phyloP scores from a whole-genome alignment of 2,888 invertebrate species.

The Piscicola geometra region DNA sequence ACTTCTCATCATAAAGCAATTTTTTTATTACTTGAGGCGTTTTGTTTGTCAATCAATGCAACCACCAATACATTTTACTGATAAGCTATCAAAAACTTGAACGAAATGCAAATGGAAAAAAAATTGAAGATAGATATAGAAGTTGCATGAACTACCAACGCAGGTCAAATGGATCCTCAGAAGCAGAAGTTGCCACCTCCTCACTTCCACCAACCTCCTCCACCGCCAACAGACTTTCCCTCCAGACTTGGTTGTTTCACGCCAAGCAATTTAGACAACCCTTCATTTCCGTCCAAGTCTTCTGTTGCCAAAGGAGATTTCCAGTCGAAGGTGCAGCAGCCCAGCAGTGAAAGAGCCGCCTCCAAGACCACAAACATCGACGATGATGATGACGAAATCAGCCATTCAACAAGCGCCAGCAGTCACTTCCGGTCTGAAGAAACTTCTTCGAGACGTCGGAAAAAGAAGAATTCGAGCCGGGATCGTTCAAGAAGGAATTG shows the following conservation, averaged over 20 bases:
- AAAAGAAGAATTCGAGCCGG: slow-evolving; percentile 6
- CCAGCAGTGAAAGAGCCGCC: background rate
- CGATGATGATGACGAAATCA: slow-evolving; percentile 12
- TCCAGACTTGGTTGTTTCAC: slow-evolving; percentile 10
- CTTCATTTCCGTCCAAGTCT: background rate
- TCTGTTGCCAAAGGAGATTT: background rate
- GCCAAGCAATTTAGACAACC: background rate
- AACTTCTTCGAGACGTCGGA: slow-evolving; percentile 9
- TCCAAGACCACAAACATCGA: slow-evolving; percentile 29
- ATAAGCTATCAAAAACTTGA: too few relatives aligned
- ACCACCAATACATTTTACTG: too few relatives aligned
- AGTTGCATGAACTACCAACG: too few relatives aligned
- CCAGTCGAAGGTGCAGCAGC: background rate
- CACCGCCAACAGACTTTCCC: slow-evolving; percentile 10
- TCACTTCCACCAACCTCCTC: slow-evolving; percentile 1
- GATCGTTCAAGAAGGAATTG: background rate
- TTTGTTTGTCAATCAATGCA: too few relatives aligned
- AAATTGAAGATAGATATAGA: too few relatives aligned
- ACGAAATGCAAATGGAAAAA: too few relatives aligned
- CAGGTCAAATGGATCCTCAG: background rate
- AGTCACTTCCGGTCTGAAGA: slow-evolving; percentile 25
- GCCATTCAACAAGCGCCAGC: slow-evolving; percentile 15
- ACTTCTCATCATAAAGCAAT: too few relatives aligned
- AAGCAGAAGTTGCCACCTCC: slow-evolving; percentile 2
- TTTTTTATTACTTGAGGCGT: too few relatives aligned